Conservation (phyloP, 1,140 invertebrate species). For the Magallana angulata region DNA sequence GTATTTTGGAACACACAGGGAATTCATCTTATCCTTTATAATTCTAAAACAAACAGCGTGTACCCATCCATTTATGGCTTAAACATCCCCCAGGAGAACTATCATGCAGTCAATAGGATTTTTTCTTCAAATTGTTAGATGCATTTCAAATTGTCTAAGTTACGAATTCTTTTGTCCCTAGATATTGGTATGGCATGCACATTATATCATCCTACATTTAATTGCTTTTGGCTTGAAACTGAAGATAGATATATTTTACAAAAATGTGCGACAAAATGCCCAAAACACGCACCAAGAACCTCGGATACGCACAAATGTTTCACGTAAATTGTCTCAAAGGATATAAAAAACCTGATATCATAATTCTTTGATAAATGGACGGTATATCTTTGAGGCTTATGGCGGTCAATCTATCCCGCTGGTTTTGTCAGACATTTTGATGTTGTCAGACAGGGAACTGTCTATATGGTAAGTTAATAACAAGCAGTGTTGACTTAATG, state of each 20-base stretch:
- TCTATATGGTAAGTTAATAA: conserved; percentile 25
- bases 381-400: conserved; percentile 1
- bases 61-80: not conserved
- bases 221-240: not conserved
- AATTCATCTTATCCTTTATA: too few species aligned
- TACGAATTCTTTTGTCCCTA: not conserved
- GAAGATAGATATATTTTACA: not conserved
- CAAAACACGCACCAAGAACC: not conserved
- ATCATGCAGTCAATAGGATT: not conserved
- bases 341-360: conserved; percentile 10
- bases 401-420: not conserved
- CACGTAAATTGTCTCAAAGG: not conserved
- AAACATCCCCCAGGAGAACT: not conserved
- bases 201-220: not conserved
- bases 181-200: not conserved
- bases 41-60: too few species aligned
- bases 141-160: not conserved
- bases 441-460: not conserved
- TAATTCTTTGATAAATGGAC: conserved; percentile 4
- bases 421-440: not conserved
- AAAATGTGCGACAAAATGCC: not conserved
- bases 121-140: not conserved
- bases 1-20: too few species aligned
- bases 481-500: conserved; percentile 22
- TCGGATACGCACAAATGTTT: not conserved